phyloP scores from a whole-genome alignment of 1,140 invertebrate genomes.

The Bactericera cockerelli region DNA sequence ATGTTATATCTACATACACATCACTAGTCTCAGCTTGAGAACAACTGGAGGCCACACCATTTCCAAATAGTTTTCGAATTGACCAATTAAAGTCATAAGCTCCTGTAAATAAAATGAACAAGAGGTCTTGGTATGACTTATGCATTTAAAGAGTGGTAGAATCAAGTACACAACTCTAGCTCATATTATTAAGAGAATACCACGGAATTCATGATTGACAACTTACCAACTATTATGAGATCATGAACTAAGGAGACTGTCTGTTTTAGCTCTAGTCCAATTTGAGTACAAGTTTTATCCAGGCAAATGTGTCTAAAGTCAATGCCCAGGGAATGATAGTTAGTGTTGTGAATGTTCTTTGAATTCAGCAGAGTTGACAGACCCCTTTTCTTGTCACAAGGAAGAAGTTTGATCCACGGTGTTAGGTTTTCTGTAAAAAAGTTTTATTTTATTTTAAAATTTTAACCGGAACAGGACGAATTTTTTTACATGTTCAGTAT shows the following conservation, averaged over 20 bases:
- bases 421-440: slow-evolving; percentile 73
- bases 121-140: too few species aligned
- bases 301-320: slow-evolving; percentile 67
- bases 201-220: too few species aligned
- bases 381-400: slow-evolving; percentile 75
- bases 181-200: too few species aligned
- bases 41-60: slow-evolving; percentile 59
- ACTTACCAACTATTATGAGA: slow-evolving; percentile 41
- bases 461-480: too few species aligned
- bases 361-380: slow-evolving; percentile 78
- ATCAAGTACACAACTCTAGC: too few species aligned
- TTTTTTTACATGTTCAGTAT: too few species aligned
- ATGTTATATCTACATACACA: slow-evolving; percentile 68
- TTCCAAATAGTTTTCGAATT: slow-evolving; percentile 68
- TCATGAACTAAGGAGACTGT: slow-evolving; percentile 78
- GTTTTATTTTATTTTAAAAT: too few species aligned
- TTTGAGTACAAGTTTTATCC: slow-evolving; percentile 40
- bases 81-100: slow-evolving; percentile 51
- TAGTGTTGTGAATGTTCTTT: slow-evolving; percentile 76
- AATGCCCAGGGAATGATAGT: slow-evolving; percentile 81
- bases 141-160: too few species aligned
- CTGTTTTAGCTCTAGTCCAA: slow-evolving; percentile 61
- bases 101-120: not conserved
- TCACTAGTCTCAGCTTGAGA: slow-evolving; percentile 57
- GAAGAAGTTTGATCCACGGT: slow-evolving; percentile 92